These are phyloP conservation scores for Hipparchia semele DNA, from an alignment of 2,888 invertebrate species.

Conservation along the genomic window DNA sequence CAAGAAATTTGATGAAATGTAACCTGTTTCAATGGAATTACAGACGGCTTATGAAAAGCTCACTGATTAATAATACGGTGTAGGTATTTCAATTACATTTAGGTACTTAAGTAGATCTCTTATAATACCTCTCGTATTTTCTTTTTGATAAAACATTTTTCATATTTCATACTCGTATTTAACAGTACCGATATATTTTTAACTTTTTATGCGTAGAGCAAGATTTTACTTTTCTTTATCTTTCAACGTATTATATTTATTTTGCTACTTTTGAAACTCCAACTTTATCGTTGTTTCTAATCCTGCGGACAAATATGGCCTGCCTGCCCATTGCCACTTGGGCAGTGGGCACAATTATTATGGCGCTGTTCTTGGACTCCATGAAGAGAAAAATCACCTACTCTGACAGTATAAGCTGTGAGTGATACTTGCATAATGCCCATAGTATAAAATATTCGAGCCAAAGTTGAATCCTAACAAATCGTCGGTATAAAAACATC, in stretches of 20 bases:
- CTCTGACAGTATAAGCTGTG: background rate
- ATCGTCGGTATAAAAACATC: constrained; percentile 2
- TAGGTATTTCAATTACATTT: constrained; percentile 7
- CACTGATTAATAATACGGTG: constrained; percentile 2
- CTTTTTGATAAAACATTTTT: background rate
- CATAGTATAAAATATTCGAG: background rate
- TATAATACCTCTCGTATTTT: background rate
- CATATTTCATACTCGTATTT: background rate
- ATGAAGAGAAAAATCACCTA: background rate
- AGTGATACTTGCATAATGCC: background rate
- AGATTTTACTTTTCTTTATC: background rate
- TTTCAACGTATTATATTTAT: background rate
- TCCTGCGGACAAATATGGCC: too few species aligned
- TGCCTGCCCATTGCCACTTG: too few species aligned
- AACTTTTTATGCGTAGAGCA: background rate
- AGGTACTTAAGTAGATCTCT: background rate
- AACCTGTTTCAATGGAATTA: background rate
- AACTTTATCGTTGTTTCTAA: too few species aligned
- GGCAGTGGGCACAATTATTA: too few species aligned
- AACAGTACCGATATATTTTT: background rate
- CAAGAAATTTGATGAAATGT: constrained; percentile 1
- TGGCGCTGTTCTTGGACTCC: too few species aligned
- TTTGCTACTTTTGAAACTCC: background rate
- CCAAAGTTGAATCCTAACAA: constrained; percentile 1
- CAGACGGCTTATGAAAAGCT: constrained; percentile 6